Conservation (phyloP, 2,888 invertebrate genomes). For the Protophormia terraenovae region DNA sequence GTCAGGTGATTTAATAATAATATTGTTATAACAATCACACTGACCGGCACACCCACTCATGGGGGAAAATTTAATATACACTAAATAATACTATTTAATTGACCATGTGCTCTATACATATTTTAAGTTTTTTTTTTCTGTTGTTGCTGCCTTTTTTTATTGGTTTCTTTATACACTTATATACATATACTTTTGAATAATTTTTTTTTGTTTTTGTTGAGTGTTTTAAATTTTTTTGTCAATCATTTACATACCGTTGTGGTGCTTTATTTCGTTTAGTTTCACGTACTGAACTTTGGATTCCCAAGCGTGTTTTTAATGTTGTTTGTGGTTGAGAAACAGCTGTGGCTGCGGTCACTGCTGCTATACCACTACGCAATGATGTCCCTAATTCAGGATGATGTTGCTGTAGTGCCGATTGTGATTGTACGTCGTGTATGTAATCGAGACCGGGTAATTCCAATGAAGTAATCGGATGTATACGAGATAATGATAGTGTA, state of each 20-base stretch:
- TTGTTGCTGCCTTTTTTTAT: too few species aligned
- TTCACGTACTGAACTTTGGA: constrained; percentile 78
- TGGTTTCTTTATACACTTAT: neutral
- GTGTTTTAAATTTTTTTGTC: constrained; percentile 9
- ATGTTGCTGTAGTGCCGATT: constrained; percentile 73
- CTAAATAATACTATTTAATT: constrained; percentile 28
- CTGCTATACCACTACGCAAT: constrained; percentile 76
- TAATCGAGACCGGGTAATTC: constrained; percentile 81
- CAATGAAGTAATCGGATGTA: constrained; percentile 81
- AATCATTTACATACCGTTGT: constrained; percentile 78
- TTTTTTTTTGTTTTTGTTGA: neutral
- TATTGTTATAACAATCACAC: neutral
- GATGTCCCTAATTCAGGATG: constrained; percentile 77
- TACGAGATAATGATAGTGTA: constrained; percentile 81
- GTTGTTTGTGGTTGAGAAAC: constrained; percentile 71
- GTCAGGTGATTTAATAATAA: constrained; percentile 18
- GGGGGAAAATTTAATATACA: neutral
- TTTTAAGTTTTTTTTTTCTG: constrained; percentile 10
- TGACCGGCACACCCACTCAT: neutral
- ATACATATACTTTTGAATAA: neutral
- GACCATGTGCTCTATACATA: constrained; percentile 50
- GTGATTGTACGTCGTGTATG: constrained; percentile 76
- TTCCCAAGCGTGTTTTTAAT: constrained; percentile 76
- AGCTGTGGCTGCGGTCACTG: constrained; percentile 74
- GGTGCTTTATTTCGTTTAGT: constrained; percentile 78